phyloP scores from a whole-genome alignment of 2,113 vertebrate genomes.

The Amphiprion ocellaris region DNA sequence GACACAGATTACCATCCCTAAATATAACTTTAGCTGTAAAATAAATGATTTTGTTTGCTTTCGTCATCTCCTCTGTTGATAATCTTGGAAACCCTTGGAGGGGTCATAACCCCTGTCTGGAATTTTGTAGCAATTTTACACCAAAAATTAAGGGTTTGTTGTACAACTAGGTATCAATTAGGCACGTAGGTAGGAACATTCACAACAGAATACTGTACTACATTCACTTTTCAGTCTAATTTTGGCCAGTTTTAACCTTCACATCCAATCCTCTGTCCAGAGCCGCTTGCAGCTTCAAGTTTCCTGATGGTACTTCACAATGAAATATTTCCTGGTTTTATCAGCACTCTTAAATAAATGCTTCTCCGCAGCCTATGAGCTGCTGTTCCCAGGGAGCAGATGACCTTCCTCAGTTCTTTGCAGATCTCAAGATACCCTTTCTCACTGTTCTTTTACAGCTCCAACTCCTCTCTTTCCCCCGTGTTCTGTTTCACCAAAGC shows the following conservation, averaged over 20 bases:
- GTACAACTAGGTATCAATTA: no score
- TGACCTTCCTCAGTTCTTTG: conserved; percentile 47
- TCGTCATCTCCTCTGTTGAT: neutral
- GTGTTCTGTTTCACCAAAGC: conserved; percentile 45
- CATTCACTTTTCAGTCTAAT: neutral
- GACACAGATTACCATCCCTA: neutral
- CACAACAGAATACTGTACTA: neutral
- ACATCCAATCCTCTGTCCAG: neutral
- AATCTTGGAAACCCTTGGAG: neutral
- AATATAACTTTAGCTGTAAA: neutral
- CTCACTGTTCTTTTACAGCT: conserved; percentile 34
- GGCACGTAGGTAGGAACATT: no score
- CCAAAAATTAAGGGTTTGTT: no score
- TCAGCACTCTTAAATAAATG: conserved; percentile 21
- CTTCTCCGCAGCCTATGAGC: conserved; percentile 25
- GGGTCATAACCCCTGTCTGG: neutral
- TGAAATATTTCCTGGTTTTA: conserved; percentile 9
- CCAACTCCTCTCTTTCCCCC: neutral
- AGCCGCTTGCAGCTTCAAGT: neutral
- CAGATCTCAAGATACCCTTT: conserved; percentile 40
- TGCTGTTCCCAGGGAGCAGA: conserved; percentile 31
- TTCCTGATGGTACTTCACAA: conserved; percentile 22
- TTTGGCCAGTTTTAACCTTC: neutral
- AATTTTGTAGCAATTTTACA: neutral
- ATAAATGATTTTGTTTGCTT: neutral